phyloP scores from a whole-genome alignment of 2,113 vertebrate species.

The Cavia aperea region DNA sequence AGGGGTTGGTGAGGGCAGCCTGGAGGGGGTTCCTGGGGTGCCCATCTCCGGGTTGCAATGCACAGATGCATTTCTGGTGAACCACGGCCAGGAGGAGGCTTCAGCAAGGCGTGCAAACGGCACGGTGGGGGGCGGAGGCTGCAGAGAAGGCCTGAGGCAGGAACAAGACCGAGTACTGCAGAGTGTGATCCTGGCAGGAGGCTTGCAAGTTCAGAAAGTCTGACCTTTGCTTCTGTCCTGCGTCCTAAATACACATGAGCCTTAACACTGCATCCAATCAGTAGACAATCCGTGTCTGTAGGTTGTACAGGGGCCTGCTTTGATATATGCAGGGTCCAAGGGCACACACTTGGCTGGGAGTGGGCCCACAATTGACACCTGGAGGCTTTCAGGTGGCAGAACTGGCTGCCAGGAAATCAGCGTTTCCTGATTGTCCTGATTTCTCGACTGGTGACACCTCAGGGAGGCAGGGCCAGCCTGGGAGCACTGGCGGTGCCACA shows the following conservation, averaged over 20 bases:
- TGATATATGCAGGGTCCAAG: background rate
- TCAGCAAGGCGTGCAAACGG: background rate
- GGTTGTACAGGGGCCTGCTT: background rate
- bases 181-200: background rate
- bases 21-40: background rate
- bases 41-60: background rate
- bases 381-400: background rate
- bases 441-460: too few relatives aligned
- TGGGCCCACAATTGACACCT: background rate
- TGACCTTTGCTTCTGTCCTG: background rate
- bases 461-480: background rate
- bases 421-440: background rate
- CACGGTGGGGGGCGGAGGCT: too few relatives aligned
- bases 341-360: too few relatives aligned
- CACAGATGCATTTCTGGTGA: conserved; percentile 24
- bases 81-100: background rate
- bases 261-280: background rate
- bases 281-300: background rate
- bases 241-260: background rate
- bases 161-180: background rate
- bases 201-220: background rate
- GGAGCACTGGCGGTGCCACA: background rate
- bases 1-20: background rate
- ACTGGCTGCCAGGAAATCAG: background rate
- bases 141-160: background rate